Base-by-base conservation (phyloP, 2,797 vertebrate species). In the Betta splendens region DNA sequence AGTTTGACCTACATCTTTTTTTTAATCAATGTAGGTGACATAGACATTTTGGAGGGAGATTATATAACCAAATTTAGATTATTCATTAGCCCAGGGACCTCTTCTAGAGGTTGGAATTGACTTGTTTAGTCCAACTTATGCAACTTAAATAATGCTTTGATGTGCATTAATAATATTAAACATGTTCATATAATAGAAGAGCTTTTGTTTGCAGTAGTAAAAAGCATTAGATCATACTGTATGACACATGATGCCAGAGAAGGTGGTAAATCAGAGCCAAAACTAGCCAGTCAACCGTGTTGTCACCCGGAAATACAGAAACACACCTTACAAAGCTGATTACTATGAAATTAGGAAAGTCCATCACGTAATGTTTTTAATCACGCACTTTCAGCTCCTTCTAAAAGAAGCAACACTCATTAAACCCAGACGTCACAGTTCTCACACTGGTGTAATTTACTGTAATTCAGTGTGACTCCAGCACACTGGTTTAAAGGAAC, bases 401-500 rank as follows among this genome's bases (percentile, higher is more conserved):
- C 18, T 17, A 13, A 59, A 58, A 33, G 51, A 38, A 52, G 51
- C 37, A 56, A 54, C 48, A 54, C 69, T 73, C 25, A 58, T 39
- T n/a, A n/a, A n/a, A n/a, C 45, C 18, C 17, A 13, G 62, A 58
- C 37, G 51, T 38, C 52, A 53, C 37, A 56, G 57, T 48, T 56
- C 71, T 73, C 25, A 58, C 39, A n/a, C 36, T 39, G 45, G 49
- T 17, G 57, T 28, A 40, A 42, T 50, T 62, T 33, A 28, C n/a
- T n/a, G n/a, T n/a, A 20, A 52, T 43, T 50, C 54, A 60, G 64
- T 54, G 46, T 29, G 18, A 70, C 33, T 29, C 25, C 40, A 74
- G 22, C 32, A 12, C 1, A 46, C 43, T 66, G 61, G 73, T 64
- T 71, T 57, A 65, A n/a, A 80, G 72, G 49, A 58, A 72, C 70